Evolutionary conservation across 2,888 invertebrate species (phyloP).

Genomic region (Sepioteuthis lessoniana): DNA sequence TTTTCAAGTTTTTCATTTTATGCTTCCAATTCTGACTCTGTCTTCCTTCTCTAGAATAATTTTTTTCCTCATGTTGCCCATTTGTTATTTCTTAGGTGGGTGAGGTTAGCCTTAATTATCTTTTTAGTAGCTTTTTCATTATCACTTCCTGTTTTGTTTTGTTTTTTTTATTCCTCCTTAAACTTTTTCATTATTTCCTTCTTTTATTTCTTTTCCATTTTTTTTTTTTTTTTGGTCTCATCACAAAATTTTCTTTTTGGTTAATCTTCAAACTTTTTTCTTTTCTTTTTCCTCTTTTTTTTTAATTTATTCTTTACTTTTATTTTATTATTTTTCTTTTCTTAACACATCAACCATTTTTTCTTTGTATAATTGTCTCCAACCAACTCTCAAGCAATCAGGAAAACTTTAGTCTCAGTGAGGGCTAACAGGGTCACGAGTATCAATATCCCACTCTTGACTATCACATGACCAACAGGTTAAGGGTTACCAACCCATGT

Average conservation of each 20-base stretch:
- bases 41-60: not conserved
- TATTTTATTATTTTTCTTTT: not conserved
- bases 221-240: not conserved
- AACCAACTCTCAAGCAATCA: not conserved
- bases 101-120: no score
- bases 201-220: not conserved
- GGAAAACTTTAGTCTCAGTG: not conserved
- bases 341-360: slow-evolving; percentile 8
- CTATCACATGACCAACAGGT: slow-evolving; percentile 2
- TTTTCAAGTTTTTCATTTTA: not conserved
- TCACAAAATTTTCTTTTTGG: not conserved
- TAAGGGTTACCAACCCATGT: not conserved
- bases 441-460: not conserved
- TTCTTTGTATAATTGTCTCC: not conserved
- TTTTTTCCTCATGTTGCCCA: not conserved
- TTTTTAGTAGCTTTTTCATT: not conserved
- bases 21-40: not conserved
- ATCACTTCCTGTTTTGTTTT: not conserved
- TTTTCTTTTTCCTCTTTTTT: not conserved
- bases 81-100: not conserved
- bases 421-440: not conserved
- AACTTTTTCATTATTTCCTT: no score
- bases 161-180: not conserved
- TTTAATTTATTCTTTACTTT: not conserved
- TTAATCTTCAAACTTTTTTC: not conserved